Conservation (phyloP, 2,888 invertebrate species). For the Galerucella calmariensis region DNA sequence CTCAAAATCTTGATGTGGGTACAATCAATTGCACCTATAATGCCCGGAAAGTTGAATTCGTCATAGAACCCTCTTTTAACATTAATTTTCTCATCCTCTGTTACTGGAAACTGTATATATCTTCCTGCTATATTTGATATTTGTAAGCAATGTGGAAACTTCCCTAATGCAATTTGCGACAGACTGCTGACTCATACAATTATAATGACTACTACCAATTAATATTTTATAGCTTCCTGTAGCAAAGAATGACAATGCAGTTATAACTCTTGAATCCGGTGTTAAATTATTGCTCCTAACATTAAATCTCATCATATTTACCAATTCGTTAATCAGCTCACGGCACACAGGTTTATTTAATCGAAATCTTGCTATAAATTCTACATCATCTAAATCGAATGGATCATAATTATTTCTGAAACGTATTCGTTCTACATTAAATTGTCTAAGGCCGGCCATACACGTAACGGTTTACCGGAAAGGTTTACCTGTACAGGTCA, state of each 20-base stretch:
- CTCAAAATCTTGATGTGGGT: constrained; percentile 7
- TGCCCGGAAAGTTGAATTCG: constrained; percentile 22
- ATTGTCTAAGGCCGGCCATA: too few species aligned
- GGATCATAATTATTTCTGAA: constrained; percentile 23
- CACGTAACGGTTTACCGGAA: too few species aligned
- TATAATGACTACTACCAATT: constrained; percentile 20
- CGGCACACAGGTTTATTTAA: too few species aligned
- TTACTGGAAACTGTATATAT: constrained; percentile 22
- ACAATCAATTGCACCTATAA: too few species aligned
- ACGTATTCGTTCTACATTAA: constrained; percentile 22
- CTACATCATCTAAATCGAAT: constrained; percentile 26
- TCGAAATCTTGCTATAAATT: constrained; percentile 21
- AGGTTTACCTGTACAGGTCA: too few species aligned
- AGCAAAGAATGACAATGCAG: constrained; percentile 30
- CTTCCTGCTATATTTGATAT: constrained; percentile 18
- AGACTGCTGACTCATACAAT: constrained; percentile 31
- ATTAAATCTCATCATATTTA: neutral
- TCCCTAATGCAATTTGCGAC: constrained; percentile 29
- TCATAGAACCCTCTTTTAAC: constrained; percentile 17
- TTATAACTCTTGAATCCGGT: constrained; percentile 21
- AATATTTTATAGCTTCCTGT: constrained; percentile 33
- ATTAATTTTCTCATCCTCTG: constrained; percentile 15
- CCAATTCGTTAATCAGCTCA: too few species aligned
- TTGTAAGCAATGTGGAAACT: constrained; percentile 16
- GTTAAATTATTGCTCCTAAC: constrained; percentile 15